Conservation (phyloP, 2,113 vertebrate species). For the Mirza zaza region DNA sequence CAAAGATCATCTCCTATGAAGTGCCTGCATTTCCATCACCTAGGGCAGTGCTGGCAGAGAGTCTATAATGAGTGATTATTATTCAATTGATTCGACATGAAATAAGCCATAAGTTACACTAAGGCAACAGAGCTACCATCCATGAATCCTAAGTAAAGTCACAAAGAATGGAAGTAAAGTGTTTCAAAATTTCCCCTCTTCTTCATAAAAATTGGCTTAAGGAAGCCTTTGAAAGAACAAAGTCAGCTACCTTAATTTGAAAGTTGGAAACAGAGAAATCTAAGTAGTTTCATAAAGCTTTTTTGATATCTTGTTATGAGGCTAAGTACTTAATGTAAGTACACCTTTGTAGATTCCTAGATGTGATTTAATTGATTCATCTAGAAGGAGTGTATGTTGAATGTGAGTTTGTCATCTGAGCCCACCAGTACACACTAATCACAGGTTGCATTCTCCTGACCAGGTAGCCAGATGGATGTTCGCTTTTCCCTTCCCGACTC, state of each 20-base stretch:
- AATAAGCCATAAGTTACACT: not conserved
- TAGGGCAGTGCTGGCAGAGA: not conserved
- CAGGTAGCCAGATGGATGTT: no score
- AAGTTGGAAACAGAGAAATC: not conserved
- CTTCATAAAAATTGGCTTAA: slow-evolving; percentile 44
- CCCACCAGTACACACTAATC: accelerated
- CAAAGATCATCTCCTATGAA: not conserved
- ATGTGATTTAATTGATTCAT: not conserved
- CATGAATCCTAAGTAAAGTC: not conserved
- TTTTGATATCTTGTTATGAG: not conserved
- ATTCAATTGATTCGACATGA: not conserved
- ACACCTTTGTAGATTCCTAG: not conserved
- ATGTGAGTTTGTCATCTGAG: accelerated
- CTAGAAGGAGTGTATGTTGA: accelerated
- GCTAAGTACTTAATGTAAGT: not conserved
- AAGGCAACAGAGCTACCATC: not conserved
- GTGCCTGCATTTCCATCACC: no score
- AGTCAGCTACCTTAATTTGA: not conserved
- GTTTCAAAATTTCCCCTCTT: not conserved
- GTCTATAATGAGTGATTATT: not conserved
- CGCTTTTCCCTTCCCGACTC: not conserved
- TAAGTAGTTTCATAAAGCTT: not conserved
- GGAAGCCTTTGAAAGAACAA: not conserved
- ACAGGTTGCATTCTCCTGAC: not conserved
- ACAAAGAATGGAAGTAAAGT: not conserved